These are phyloP conservation scores for Campoletis raptor DNA, from an alignment of 2,888 invertebrate genomes.

Conservation along the genomic window DNA sequence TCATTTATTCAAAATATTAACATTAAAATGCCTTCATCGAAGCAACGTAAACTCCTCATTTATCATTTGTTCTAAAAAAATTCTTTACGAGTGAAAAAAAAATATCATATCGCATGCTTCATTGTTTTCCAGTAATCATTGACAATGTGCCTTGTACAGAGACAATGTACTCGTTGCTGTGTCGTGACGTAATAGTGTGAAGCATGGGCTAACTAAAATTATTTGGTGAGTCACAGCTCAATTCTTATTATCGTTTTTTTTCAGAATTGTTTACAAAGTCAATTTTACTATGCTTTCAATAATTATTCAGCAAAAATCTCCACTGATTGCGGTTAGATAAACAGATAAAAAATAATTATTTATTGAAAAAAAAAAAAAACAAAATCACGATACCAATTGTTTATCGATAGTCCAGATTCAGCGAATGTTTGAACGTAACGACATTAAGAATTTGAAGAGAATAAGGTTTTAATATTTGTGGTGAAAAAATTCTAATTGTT, in stretches of 20 bases:
- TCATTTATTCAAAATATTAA: neutral
- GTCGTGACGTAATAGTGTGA: conserved; percentile 65
- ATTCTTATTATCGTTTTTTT: neutral
- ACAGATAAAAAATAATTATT: too few species aligned
- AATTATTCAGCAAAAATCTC: neutral
- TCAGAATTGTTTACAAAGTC: neutral
- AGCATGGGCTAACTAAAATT: conserved; percentile 66
- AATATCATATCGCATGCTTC: conserved; percentile 43
- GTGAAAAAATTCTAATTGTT: neutral
- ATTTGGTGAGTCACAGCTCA: conserved; percentile 59
- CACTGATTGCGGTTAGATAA: neutral
- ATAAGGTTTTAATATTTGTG: too few species aligned
- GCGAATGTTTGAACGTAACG: too few species aligned
- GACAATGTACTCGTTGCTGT: conserved; percentile 46
- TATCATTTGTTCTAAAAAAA: conserved; percentile 13
- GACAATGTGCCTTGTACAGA: conserved; percentile 58
- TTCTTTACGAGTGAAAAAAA: neutral
- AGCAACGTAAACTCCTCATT: conserved; percentile 1
- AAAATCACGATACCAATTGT: too few species aligned
- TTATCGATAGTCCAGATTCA: too few species aligned
- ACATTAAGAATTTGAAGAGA: too few species aligned
- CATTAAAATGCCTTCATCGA: neutral
- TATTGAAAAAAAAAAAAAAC: too few species aligned
- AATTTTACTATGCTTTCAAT: neutral
- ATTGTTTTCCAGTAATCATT: conserved; percentile 69